Percentiles rank a stretch among this genome's conserved stretches.
Evolutionary conservation across 2,113 vertebrate species (phyloP).

Genomic region (Rhynchomys soricoides): DNA sequence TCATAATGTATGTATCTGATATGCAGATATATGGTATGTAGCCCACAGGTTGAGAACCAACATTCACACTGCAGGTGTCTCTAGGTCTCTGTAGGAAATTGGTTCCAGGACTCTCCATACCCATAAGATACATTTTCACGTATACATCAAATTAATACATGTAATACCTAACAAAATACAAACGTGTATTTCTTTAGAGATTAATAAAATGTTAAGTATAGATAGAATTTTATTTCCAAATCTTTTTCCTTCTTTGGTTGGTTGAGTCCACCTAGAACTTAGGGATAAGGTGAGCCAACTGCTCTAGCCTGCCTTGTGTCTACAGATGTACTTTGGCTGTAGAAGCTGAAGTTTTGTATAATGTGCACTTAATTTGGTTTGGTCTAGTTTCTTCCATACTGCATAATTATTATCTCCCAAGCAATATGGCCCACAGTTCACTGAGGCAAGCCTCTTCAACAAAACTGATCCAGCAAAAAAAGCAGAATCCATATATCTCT

Average conservation of each 20-base stretch:
- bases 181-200: background rate
- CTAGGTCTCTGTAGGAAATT: too few relatives aligned
- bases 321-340: background rate
- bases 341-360: background rate
- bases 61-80: background rate
- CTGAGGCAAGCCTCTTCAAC: background rate
- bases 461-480: background rate
- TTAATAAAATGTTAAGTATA: background rate
- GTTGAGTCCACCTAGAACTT: background rate
- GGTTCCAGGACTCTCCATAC: too few relatives aligned
- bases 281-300: background rate
- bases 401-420: background rate
- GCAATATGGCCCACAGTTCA: background rate
- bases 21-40: background rate
- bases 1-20: background rate
- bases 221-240: background rate
- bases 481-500: background rate
- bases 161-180: background rate
- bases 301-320: background rate
- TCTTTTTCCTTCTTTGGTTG: background rate
- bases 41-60: background rate
- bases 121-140: background rate
- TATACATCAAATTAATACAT: background rate
- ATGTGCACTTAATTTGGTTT: background rate
- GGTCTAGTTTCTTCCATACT: background rate